Base-by-base conservation (phyloP, 2,797 vertebrate species). In the Alexandromys oeconomus region DNA sequence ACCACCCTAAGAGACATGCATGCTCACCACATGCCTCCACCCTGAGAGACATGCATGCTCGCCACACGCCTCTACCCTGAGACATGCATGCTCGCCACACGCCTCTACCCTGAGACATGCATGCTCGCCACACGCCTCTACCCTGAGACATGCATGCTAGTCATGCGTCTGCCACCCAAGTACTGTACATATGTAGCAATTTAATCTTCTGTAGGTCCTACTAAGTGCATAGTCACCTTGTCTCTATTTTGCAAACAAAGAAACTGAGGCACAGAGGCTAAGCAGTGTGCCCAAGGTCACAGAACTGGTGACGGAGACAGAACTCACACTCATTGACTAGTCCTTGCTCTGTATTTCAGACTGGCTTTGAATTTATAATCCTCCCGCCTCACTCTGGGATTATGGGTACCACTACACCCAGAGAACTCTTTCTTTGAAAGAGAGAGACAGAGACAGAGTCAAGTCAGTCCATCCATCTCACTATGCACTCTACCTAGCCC, bases 261-360 rank as follows among this genome's bases (percentile, higher is more conserved):
- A 90, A 92, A 95, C 40, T 43, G 37, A 89, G 59, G n/a, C 73
- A 93, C 85, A 87, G 85, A 87, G 15, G 85, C 65, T 71, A 71
- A 87, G 84, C 13, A 27, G 9, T 13, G 3, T 51, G 65, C 21
- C 14, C 43, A 51, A n/a, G 19, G 23, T n/a, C 46, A 71, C 23
- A 92, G 6, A 46, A 29, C n/a, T 43, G 74, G 63, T 21, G 82
- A 74, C 11, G 51, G 34, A 87, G 31, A 63, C 76, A 81, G 6
- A n/a, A 73, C 34, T n/a, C 40, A 6, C 8, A 17, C 14, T 87
- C 82, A 86, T 1, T 29, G n/a, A 34, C 63, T 57, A 43, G 31
- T 67, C 48, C 21, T 73, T 6, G 5, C 15, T 29, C 34, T 34
- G 37, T 54, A 54, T 6, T 37, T n/a, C 34, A 37, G 65, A n/a